Percentiles rank a stretch among this genome's conserved stretches.
These are phyloP conservation scores for Fregata magnificens DNA, from an alignment of 2,113 vertebrate species.

Conservation along the genomic window DNA sequence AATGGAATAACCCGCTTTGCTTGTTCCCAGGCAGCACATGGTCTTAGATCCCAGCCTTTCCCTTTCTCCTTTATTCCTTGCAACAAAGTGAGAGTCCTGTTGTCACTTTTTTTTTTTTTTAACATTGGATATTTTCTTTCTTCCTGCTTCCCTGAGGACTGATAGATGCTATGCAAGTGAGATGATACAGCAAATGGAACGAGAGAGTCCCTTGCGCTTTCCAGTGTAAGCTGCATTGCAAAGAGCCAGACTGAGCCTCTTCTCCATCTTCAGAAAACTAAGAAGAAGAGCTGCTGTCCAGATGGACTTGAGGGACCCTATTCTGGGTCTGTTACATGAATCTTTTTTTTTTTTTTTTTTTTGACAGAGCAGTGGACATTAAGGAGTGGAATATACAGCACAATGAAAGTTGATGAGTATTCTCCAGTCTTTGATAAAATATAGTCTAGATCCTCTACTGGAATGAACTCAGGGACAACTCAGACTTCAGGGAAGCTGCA, in stretches of 20 bases:
- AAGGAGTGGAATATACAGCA: neutral
- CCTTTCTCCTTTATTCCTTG: neutral
- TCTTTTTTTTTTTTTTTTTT: neutral
- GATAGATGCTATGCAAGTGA: neutral
- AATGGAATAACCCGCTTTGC: neutral
- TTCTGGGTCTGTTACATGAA: neutral
- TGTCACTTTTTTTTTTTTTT: neutral
- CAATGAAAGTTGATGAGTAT: neutral
- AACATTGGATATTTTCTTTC: neutral
- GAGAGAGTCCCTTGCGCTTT: accelerated
- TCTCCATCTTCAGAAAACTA: neutral
- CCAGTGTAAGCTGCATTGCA: neutral
- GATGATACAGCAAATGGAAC: neutral
- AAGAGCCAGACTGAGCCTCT: neutral
- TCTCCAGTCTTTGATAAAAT: neutral
- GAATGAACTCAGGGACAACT: neutral
- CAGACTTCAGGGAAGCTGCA: neutral
- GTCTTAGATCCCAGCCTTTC: neutral
- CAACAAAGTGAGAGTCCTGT: neutral
- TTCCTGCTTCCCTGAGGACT: neutral
- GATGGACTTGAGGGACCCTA: no score
- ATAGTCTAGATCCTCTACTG: neutral
- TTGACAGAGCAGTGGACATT: no score
- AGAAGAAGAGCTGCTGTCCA: neutral
- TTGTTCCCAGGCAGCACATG: neutral